Evolutionary conservation across 2,888 invertebrate genomes (phyloP).

Genomic region (Folsomia manolachei): DNA sequence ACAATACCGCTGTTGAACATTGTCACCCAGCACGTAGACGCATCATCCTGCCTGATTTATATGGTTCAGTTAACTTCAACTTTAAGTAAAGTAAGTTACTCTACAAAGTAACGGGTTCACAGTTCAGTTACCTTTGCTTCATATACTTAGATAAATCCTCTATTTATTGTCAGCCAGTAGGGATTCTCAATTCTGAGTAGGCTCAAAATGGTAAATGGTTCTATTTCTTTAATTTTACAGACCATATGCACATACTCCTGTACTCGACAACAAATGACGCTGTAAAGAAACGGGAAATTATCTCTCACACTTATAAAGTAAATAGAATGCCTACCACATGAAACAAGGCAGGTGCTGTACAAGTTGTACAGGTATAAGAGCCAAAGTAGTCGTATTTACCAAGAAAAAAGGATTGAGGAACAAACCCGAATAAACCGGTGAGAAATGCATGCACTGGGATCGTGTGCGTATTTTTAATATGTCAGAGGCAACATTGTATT

Average conservation of each 20-base stretch:
- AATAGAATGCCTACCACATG: neutral
- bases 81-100: neutral
- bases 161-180: constrained; percentile 10
- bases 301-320: neutral
- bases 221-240: too few relatives aligned
- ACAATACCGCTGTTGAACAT: neutral
- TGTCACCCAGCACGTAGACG: neutral
- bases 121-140: constrained; percentile 9
- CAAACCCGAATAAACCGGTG: neutral
- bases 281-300: neutral
- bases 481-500: too few relatives aligned
- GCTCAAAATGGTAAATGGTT: neutral
- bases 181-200: constrained; percentile 1
- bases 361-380: too few relatives aligned
- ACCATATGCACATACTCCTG: neutral
- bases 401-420: too few relatives aligned
- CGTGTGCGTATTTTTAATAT: neutral
- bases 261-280: neutral
- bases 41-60: neutral
- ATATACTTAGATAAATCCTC: neutral
- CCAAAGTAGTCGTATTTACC: too few relatives aligned
- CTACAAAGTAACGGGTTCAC: neutral
- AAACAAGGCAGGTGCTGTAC: constrained; percentile 5
- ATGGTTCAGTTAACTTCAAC: neutral
- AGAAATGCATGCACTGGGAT: neutral